Percentiles rank a stretch among this genome's conserved stretches.
phyloP scores from a whole-genome alignment of 2,113 vertebrate species.

The Lycocorax pyrrhopterus region DNA sequence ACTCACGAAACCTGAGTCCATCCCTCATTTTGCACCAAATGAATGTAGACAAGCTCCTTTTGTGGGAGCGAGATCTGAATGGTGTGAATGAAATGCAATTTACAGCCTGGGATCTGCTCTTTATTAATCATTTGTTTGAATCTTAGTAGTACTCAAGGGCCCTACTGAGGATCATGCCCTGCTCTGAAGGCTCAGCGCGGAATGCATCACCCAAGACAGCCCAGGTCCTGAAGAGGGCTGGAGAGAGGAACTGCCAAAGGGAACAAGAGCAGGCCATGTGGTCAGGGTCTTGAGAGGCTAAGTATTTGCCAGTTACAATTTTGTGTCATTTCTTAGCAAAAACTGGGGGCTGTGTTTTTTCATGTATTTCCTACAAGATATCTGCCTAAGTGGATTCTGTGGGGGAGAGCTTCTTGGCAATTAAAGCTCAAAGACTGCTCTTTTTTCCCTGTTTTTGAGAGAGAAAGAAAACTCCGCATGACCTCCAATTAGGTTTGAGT shows the following conservation, averaged over 20 bases:
- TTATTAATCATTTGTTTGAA: conserved; percentile 55
- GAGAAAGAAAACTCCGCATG: conserved; percentile 8
- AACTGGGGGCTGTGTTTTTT: not conserved
- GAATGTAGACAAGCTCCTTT: conserved; percentile 26
- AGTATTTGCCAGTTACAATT: conserved; percentile 20
- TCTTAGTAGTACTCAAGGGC: not conserved
- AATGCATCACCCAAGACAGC: not conserved
- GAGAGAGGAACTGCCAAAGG: not conserved
- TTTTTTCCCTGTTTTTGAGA: not conserved
- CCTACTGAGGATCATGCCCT: conserved; percentile 1
- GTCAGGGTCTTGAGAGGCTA: not conserved
- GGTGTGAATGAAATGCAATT: conserved; percentile 50
- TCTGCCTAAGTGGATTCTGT: not conserved
- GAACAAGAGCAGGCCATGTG: not conserved
- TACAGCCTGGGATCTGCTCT: conserved; percentile 31
- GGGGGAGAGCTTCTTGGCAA: conserved; percentile 4
- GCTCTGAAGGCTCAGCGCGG: not conserved
- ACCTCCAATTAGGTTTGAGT: conserved; percentile 22
- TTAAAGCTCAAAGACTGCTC: not conserved
- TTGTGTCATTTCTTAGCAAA: conserved; percentile 8
- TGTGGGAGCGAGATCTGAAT: not conserved
- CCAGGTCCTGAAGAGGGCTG: not conserved
- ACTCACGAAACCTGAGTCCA: conserved; percentile 27
- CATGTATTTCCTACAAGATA: not conserved
- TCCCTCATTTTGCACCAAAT: conserved; percentile 45